Evolutionary conservation across 2,113 vertebrate genomes (phyloP), one percentile per base, ranked within the genome.

Genomic region (Microcebus murinus): DNA sequence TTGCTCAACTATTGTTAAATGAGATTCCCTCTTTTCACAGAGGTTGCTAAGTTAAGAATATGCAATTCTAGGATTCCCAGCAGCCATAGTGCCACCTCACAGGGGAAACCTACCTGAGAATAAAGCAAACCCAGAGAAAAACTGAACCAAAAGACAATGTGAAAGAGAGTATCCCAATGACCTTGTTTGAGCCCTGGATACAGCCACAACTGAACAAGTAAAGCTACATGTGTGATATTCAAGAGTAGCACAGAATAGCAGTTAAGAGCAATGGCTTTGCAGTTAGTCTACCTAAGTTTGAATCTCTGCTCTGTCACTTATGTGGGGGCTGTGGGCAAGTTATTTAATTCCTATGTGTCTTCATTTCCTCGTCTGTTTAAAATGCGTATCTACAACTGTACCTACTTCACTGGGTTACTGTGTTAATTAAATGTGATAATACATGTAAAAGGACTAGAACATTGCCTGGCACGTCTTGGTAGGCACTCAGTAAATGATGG

Each of bases 341-440:
- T 83, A 90, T n/a, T 77, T 87, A 93, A 70, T 36, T 55, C 77
- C 31, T 77, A 59, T 48, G 25, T 87, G 59, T 36, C 68, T 93
- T 96, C 52, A 63, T 82, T 94, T 94, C 50, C 42, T 96, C 42
- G 63, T 92, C 25, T 86, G 21, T 92, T 92, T 96, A 96, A 96
- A 94, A 88, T 52, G 31, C 8, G 11, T n/a, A 73, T 29, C 59
- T 81, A 81, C 0, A 84, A 67, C 1, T 73, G n/a, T 80, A 79
- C 57, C n/a, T 57, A 79, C 76, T 63, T 95, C 55, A 57, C 59
- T 88, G 39, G 59, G 39, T 61, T 83, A 73, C 23, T 73, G 8
- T 93, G 82, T 83, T 61, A 85, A 82, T 80, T 89, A 92, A 94
- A 81, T 81, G 39, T 87, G 18, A 23, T 73, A 74, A 90, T 74